Base-by-base conservation (phyloP, 2,888 invertebrate species). In the Branchellion lobata region DNA sequence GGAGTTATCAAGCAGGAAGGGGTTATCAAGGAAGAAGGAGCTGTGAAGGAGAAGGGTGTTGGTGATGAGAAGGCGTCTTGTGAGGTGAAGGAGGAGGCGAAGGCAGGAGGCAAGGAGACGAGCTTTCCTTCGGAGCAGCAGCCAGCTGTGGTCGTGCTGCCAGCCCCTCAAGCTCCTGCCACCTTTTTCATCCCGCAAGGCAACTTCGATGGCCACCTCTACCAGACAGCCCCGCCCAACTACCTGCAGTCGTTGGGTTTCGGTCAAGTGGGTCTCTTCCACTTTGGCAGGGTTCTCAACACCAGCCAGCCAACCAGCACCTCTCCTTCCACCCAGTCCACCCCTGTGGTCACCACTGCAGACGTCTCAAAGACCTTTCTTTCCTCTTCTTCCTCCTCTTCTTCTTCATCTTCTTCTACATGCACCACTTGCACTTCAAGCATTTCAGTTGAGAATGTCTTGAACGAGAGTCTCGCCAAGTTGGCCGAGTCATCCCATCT, bases 241-340 rank as follows among this genome's bases (percentile, higher is more conserved):
- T 81, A 78, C 33, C 53, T 81, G 0, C 74, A 73, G 24, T 79
- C 81, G 27, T 51, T 81, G 11, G 81, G 73, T 53, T 81, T 81
- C 31, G 68, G 51, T 47, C 81, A 81, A 78, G 72, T 81, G 14
- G 78, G 81, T 0, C 81, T 81, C 29, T 61, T 81, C 11, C 81
- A 81, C 29, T 73, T 80, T 61, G 79, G 79, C 8, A 71, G 71
- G 57, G 73, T 79, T 36, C 53, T 73, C 1, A 57, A 72, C 34
- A 51, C 34, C 11, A 72, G 18, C 14, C 72, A 24, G 24, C n/a
- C n/a, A n/a, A n/a, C n/a, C n/a, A n/a, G n/a, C n/a, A n/a, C n/a
- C n/a, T n/a, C n/a, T n/a, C 27, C 51, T 24, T n/a, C 47, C 5
- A 27, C 29, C 11, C 33, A 57, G 2, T 2, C 53, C 47, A 72